A percentile compares a stretch with the other conserved stretches of the same genome.
Evolutionary conservation across 2,888 invertebrate genomes (phyloP).

Genomic region (Agonopterix arenella): DNA sequence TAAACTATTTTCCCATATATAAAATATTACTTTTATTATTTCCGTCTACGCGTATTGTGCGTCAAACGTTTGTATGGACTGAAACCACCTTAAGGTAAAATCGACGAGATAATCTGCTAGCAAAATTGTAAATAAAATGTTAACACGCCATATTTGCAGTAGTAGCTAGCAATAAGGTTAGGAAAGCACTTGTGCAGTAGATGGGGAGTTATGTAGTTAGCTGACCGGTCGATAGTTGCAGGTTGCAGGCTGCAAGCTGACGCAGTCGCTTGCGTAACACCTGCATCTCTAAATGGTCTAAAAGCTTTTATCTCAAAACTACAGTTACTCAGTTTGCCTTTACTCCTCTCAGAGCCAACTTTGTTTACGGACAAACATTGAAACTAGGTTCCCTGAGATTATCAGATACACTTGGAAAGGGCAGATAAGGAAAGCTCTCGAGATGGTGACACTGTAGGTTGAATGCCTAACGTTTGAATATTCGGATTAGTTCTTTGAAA

Average conservation of each 20-base stretch:
- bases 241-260: conserved; percentile 25
- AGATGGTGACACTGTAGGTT: no score
- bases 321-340: conserved; percentile 42
- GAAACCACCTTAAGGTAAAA: no score
- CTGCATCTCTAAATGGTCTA: conserved; percentile 31
- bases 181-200: conserved; percentile 10
- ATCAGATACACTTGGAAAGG: conserved; percentile 6
- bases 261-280: conserved; percentile 49
- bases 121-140: no score
- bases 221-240: conserved; percentile 50
- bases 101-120: no score
- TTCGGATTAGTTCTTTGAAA: no score
- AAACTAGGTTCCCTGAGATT: conserved; percentile 18
- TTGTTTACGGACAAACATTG: conserved; percentile 38
- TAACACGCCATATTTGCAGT: background rate
- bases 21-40: no score
- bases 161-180: background rate
- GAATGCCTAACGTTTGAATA: no score
- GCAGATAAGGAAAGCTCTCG: conserved; percentile 13
- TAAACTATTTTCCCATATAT: no score
- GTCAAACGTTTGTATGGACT: no score
- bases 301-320: conserved; percentile 40
- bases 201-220: conserved; percentile 22
- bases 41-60: no score
- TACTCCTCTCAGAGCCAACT: conserved; percentile 34